Conservation (phyloP, 2,797 vertebrate species). For the Danionella dracula region DNA sequence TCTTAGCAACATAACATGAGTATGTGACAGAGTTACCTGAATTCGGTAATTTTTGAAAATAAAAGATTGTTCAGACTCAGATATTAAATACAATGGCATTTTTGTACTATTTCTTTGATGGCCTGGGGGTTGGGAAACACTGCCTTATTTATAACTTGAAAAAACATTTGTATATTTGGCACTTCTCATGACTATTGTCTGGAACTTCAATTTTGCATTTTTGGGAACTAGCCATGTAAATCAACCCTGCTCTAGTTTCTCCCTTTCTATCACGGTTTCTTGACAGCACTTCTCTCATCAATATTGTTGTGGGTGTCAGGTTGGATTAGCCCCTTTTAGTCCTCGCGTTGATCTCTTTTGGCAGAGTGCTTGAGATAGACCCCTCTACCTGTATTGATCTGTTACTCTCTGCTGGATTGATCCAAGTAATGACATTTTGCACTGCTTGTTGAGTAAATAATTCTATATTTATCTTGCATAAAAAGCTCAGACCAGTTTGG, state of each 20-base stretch:
- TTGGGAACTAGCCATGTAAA: too few species aligned
- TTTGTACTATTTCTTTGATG: too few species aligned
- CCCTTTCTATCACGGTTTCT: not conserved
- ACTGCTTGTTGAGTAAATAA: not conserved
- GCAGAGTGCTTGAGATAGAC: slow-evolving; percentile 4
- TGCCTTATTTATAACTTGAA: too few species aligned
- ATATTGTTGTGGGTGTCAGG: slow-evolving; percentile 11
- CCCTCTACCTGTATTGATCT: slow-evolving; percentile 20
- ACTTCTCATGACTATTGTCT: too few species aligned
- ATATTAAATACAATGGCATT: too few species aligned
- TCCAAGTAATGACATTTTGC: slow-evolving; percentile 21
- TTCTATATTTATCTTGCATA: slow-evolving; percentile 27
- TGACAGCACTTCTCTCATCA: slow-evolving; percentile 5
- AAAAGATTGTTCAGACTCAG: too few species aligned
- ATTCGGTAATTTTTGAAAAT: too few species aligned
- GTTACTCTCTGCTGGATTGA: slow-evolving; percentile 14
- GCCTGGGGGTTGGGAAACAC: too few species aligned
- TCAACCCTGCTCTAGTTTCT: not conserved
- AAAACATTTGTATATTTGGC: too few species aligned
- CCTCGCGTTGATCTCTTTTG: slow-evolving; percentile 23
- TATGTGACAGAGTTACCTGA: too few species aligned
- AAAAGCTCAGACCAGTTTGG: not conserved
- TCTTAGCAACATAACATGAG: too few species aligned
- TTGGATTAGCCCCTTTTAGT: slow-evolving; percentile 19
- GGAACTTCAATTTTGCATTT: too few species aligned